Percentiles rank a stretch among this genome's conserved stretches.
Conservation (phyloP, 2,113 vertebrate species). For the Microcebus tavaratra region DNA sequence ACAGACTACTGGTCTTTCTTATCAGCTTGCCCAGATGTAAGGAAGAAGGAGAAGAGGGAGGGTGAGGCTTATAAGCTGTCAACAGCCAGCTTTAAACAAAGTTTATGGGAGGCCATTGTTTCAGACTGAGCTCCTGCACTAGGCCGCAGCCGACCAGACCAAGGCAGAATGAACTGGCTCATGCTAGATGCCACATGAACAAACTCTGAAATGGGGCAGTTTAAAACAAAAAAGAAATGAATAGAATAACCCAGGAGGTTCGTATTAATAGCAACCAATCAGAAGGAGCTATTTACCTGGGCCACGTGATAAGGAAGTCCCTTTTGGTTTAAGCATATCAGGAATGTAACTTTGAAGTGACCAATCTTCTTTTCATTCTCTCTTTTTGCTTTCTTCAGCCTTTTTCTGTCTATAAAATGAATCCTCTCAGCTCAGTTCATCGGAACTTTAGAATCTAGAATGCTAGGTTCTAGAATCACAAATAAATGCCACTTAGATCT, state of each 20-base stretch:
- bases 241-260: not conserved
- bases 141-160: not conserved
- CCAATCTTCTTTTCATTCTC: not conserved
- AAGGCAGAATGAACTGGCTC: not conserved
- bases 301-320: fast-evolving
- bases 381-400: not conserved
- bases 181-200: not conserved
- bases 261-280: not conserved
- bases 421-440: not conserved
- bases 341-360: not conserved
- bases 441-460: not conserved
- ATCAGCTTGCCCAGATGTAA: not conserved
- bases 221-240: not conserved
- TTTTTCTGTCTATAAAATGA: not conserved
- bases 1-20: not conserved
- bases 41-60: not conserved
- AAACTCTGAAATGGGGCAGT: not conserved
- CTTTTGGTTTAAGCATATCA: no score
- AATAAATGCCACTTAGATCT: not conserved
- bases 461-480: not conserved
- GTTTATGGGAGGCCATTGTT: not conserved
- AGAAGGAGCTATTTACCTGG: not conserved
- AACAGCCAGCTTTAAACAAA: not conserved
- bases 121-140: not conserved
- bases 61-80: not conserved